Conservation (phyloP, 2,797 vertebrate genomes). For the Semotilus atromaculatus region DNA sequence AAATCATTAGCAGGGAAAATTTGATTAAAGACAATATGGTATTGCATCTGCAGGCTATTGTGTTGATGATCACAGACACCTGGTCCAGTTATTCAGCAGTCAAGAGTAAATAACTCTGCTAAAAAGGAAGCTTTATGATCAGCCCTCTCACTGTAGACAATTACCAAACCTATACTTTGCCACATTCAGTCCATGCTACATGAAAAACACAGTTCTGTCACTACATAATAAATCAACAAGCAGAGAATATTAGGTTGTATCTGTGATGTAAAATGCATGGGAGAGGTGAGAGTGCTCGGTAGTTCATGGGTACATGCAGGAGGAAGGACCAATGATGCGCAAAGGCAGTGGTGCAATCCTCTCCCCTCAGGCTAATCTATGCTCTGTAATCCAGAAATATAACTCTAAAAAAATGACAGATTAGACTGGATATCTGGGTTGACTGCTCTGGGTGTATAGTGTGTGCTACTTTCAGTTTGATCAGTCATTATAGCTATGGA, state of each 20-base stretch:
- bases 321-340: conserved; percentile 27
- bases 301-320: conserved; percentile 13
- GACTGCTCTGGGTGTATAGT: background rate
- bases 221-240: background rate
- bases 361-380: conserved; percentile 39
- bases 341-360: conserved; percentile 25
- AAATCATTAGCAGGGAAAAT: background rate
- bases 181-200: background rate
- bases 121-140: background rate
- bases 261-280: background rate
- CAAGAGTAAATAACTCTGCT: background rate
- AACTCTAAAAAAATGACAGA: conserved; percentile 34
- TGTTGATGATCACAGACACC: background rate
- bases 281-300: background rate
- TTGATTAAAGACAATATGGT: background rate
- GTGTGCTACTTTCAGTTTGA: background rate
- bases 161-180: background rate
- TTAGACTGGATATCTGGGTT: conserved; percentile 39
- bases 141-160: background rate
- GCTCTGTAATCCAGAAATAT: conserved; percentile 53
- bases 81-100: background rate
- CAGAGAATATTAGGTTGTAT: background rate
- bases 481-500: conserved; percentile 6
- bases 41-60: background rate
- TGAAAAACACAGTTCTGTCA: conserved; percentile 1